Evolutionary conservation across 2,113 vertebrate species (phyloP), one percentile per base, ranked within the genome.

Genomic region (Capreolus pygargus): DNA sequence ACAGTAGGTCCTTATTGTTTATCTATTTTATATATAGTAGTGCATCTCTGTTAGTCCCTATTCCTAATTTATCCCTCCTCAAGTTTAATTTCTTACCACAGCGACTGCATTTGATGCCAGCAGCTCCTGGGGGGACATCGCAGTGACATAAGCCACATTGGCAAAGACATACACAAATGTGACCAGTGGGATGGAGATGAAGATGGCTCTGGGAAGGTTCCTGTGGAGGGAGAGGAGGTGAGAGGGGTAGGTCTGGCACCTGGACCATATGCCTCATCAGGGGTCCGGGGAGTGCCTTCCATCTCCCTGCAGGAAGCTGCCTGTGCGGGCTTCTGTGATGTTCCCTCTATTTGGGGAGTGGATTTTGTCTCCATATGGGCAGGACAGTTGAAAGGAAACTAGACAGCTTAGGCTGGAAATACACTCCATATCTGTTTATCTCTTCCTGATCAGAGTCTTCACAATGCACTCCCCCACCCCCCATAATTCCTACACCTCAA

Each of bases 151-250:
- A 94, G 99, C 99, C 45, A 99, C 99, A 98, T 99, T 99, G 98
- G 99, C 99, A 83, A 99, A 99, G 98, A 99, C 99, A 96, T 99
- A 99, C 4, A 99, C 99, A 76, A 99, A 99, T 60, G 99, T 99
- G 97, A 99, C 99, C 52, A 99, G 99, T 79, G 99, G 99, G 98
- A 99, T 99, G 98, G 99, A 99, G 98, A 99, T 99, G 98, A 99
- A 99, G 98, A 99, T 99, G 98, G 99, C 99, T 28, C 99, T 99
- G 25, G 99, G 99, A 89, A 99, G 99, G 96, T 99, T 99, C 98
- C 99, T 99, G 98, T 54, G 88, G 95, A 97, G 89, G 91, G 96
- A 97, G 87, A 98, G 91, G 84, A 87, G 83, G 90, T 97, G 64
- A 98, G 95, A 97, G 30, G 60, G 91, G 52, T 79, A 95, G n/a